phyloP scores from a whole-genome alignment of 2,888 invertebrate species.

The Tribolium freemani region DNA sequence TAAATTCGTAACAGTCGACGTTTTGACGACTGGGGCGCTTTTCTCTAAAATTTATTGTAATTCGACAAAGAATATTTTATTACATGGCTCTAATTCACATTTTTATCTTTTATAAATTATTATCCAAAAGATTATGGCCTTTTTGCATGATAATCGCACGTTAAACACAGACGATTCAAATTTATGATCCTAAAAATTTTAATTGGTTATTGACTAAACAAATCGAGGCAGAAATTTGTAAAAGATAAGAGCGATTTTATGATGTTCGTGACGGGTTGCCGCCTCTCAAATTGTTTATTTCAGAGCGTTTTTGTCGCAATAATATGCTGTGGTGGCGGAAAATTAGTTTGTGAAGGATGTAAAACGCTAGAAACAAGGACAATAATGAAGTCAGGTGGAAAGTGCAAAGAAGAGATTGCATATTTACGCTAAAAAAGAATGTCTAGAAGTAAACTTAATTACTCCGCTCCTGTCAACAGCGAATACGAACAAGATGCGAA shows the following conservation, averaged over 20 bases:
- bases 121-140: slow-evolving; percentile 5
- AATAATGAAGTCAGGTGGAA: slow-evolving; percentile 9
- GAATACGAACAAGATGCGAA: slow-evolving; percentile 19
- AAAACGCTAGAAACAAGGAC: neutral
- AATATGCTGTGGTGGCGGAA: neutral
- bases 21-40: slow-evolving; percentile 13
- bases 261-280: neutral
- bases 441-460: slow-evolving; percentile 22
- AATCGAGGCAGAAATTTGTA: neutral
- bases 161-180: neutral
- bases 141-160: slow-evolving; percentile 36
- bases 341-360: neutral
- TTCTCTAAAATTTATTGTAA: slow-evolving; percentile 29
- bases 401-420: slow-evolving; percentile 3
- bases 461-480: slow-evolving; percentile 1
- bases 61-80: slow-evolving; percentile 29
- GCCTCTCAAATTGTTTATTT: neutral
- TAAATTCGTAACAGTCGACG: slow-evolving; percentile 30
- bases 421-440: slow-evolving; percentile 15
- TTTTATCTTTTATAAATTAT: slow-evolving; percentile 21
- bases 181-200: slow-evolving; percentile 22
- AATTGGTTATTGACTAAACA: slow-evolving; percentile 33
- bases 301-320: neutral
- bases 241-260: slow-evolving; percentile 7
- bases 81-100: neutral